Base-by-base conservation (phyloP, 2,888 invertebrate genomes). In the Eilema depressum region DNA sequence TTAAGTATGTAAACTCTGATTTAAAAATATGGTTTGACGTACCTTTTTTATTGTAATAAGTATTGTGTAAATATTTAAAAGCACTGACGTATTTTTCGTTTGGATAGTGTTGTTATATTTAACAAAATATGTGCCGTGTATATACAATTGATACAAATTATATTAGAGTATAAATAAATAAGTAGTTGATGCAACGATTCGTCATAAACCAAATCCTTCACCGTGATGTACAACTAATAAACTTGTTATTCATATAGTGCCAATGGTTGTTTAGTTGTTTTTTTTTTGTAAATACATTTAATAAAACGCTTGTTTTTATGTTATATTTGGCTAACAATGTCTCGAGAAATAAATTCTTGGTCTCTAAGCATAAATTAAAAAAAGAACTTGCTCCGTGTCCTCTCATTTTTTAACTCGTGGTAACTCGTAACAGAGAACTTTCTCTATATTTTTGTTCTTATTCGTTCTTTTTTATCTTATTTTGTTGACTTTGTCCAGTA, bases 61-160 rank as follows among this genome's bases (percentile, higher is more conserved):
- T 87, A 88, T 83, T 86, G 82, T 93, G 93, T 93, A 93, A 91
- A 93, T 93, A 92, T 87, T 86, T 85, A 87, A 86, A 89, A 91
- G 89, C 90, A 91, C 90, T 90, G 91, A 92, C 83, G 85, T 86
- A 87, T 86, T 79, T 88, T 87, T 86, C 82, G 84, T 90, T 89
- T 86, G 83, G 82, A 86, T 90, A 89, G 85, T 86, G 84, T 88
- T 86, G 84, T 86, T 83, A 83, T 87, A 86, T 86, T 88, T 89
- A 91, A 91, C 89, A 91, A 91, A 90, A 80, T 86, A 89, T 88
- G 94, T 94, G 93, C 93, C 93, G 93, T 95, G 95, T 95, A 94
- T 88, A 94, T 95, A 94, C 84, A 83, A 90, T 85, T 88, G 86
- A 91, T 91, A 91, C 90, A 92, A 92, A 92, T 86, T 85, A 88